Base-by-base conservation (phyloP, 2,113 vertebrate species). In the Periophthalmodon schlosseri region DNA sequence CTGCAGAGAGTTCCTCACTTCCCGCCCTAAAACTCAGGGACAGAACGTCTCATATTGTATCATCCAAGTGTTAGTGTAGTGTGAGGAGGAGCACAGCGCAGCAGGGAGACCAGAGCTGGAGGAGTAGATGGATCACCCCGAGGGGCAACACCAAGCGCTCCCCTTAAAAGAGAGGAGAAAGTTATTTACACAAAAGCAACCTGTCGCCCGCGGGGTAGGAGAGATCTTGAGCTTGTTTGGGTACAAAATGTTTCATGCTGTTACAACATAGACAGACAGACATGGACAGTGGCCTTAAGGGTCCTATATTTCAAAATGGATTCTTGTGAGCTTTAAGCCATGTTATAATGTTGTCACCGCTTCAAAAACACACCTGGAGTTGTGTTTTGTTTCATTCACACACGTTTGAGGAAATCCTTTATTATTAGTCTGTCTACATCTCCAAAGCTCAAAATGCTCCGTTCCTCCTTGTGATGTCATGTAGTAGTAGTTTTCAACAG, bases 1-100 rank as follows among this genome's bases (percentile, higher is more conserved):
- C 21, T 52, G 56, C n/a, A 60, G 63, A 39, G 68, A 28, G 69
- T 49, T 50, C 57, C 56, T 72, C 77, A 73, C 74, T 60, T 79
- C 49, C 69, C 50, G 74, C 65, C 36, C 60, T 50, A 54, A 73
- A 77, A 81, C 56, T 52, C 56, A 50, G 67, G 57, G 84, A 75
- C 68, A 68, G 1, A 47, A 60, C 68, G 75, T 50, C 64, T 60
- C 36, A 24, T 70, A 21, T 72, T 79, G 78, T 79, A 70, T 60
- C 50, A 49, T 75, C 50, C 47, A 33, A 36, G 28, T 68, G 57
- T 60, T 13, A 13, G 57, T 57, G 67, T 67, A 79, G 52, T 10
- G 52, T 21, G 52, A 65, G 75, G 49, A 70, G 13, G 33, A 20
- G 39, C 69, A 46, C 50, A 56, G 24, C 28, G 0, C 71, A 78